Evolutionary conservation across 1,140 invertebrate species (phyloP), one percentile per base, ranked within the genome.

Genomic region (Drosophila bocqueti): DNA sequence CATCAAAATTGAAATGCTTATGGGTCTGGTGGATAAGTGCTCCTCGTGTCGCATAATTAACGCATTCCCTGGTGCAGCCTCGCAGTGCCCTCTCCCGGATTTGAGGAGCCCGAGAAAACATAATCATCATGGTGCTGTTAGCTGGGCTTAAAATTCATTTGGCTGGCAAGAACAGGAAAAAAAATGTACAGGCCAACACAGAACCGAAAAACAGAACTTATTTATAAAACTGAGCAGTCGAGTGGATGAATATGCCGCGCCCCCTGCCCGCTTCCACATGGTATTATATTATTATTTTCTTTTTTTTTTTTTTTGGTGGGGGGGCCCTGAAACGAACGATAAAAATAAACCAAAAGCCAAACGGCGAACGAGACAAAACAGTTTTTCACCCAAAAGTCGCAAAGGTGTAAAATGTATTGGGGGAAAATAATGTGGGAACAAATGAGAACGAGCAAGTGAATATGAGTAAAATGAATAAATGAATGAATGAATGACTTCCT

Each of bases 141-240:
- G 47, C 71, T 87, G 50, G 75, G 82, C 78, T 81, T 84, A 71
- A 78, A 75, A 78, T 81, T 74, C 52, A 85, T 66, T 83, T 83
- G 21, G 57, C 59, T 75, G 78, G 77, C 67, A 49, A 16, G 36
- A 46, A 21, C 13, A 7, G 21, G 5, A 29, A 47, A 1, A 1
- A 26, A 38, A 6, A 21, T 38, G 47, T 55, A 47, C 49, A 45
- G 36, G 42, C 47, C 21, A 38, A 40, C 54, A 49, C 10, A 72
- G 66, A 43, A 45, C 55, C 29, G 40, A 69, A 78, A 58, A 72
- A 74, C 68, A 43, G 66, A 90, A 89, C 68, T 87, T 89, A 83
- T 89, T 87, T 90, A 79, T 90, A 89, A 87, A 90, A 76, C 74
- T 83, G 78, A 79, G 77, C 84, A 89, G 77, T 84, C 85, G 69